These are phyloP conservation scores for Centrocercus urophasianus DNA, from an alignment of 2,113 vertebrate genomes.

Conservation along the genomic window DNA sequence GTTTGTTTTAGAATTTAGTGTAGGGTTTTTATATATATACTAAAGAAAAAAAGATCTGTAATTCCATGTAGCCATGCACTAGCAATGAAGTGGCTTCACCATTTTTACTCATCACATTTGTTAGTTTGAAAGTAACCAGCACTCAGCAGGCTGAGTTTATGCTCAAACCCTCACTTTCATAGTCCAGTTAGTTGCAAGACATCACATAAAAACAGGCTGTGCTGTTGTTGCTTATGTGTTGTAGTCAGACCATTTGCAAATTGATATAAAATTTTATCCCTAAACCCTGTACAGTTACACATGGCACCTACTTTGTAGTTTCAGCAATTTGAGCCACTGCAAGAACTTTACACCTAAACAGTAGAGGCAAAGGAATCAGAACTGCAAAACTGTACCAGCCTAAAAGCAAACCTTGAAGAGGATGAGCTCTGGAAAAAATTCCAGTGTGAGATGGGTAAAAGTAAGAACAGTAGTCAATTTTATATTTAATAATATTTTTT, in stretches of 20 bases:
- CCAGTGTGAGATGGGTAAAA: conserved; percentile 70
- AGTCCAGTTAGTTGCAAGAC: conserved; percentile 73
- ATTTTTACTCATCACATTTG: conserved; percentile 64
- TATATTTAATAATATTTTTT: neutral
- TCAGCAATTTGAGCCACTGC: conserved; percentile 82
- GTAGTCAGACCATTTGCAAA: conserved; percentile 72
- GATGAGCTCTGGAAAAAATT: conserved; percentile 61
- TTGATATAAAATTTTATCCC: conserved; percentile 49
- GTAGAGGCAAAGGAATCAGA: conserved; percentile 72
- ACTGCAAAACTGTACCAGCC: conserved; percentile 67
- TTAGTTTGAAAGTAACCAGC: conserved; percentile 60
- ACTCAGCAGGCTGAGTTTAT: conserved; percentile 72
- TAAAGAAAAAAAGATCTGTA: conserved; percentile 2
- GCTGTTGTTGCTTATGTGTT: conserved; percentile 80
- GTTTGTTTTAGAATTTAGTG: conserved; percentile 56
- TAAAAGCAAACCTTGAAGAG: conserved; percentile 74
- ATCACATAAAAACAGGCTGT: conserved; percentile 73
- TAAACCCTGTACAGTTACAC: conserved; percentile 63
- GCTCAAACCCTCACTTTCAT: conserved; percentile 68
- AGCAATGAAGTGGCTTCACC: conserved; percentile 69
- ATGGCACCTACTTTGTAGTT: conserved; percentile 81
- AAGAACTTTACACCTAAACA: conserved; percentile 80
- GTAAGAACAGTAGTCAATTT: neutral
- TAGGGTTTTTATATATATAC: conserved; percentile 41
- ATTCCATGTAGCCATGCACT: conserved; percentile 82